These are phyloP conservation scores for Batillaria attramentaria DNA, from an alignment of 1,140 invertebrate species.

Conservation along the genomic window DNA sequence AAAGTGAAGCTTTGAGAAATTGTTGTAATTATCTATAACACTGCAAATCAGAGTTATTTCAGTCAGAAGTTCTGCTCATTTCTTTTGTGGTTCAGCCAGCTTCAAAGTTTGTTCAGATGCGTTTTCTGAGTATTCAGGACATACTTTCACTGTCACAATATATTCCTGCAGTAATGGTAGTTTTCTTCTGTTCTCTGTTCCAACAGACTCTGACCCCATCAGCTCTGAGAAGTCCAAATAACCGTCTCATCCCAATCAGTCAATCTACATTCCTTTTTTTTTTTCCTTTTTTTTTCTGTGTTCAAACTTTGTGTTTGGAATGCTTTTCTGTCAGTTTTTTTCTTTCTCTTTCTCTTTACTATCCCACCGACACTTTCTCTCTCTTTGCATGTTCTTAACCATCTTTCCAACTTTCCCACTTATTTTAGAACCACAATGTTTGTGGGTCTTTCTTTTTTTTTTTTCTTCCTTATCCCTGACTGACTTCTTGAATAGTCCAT, in stretches of 20 bases:
- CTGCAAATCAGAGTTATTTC: too few species aligned
- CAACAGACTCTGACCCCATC: constrained; percentile 46
- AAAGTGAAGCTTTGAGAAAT: too few species aligned
- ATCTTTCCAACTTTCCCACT: constrained; percentile 21
- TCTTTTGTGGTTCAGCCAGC: too few species aligned
- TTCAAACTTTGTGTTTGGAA: constrained; percentile 29
- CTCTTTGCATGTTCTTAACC: constrained; percentile 29
- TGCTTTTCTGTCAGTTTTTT: constrained; percentile 36
- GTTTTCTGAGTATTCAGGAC: too few species aligned
- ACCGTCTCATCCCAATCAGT: constrained; percentile 14
- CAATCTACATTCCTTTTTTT: constrained; percentile 38
- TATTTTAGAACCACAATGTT: too few species aligned
- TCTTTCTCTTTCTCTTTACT: constrained; percentile 34
- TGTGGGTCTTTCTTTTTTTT: constrained; percentile 27
- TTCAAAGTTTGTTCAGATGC: too few species aligned
- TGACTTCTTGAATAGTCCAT: background rate
- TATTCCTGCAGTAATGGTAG: constrained; percentile 17
- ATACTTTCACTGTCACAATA: too few species aligned
- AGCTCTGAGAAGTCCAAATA: constrained; percentile 29
- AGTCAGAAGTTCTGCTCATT: too few species aligned
- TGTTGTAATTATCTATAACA: too few species aligned
- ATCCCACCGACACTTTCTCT: constrained; percentile 29
- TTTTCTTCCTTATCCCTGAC: background rate
- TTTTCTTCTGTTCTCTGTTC: constrained; percentile 39
- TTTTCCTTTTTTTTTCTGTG: constrained; percentile 36